Base-by-base conservation (phyloP, 2,888 invertebrate genomes). In the Sialis fuliginosa region DNA sequence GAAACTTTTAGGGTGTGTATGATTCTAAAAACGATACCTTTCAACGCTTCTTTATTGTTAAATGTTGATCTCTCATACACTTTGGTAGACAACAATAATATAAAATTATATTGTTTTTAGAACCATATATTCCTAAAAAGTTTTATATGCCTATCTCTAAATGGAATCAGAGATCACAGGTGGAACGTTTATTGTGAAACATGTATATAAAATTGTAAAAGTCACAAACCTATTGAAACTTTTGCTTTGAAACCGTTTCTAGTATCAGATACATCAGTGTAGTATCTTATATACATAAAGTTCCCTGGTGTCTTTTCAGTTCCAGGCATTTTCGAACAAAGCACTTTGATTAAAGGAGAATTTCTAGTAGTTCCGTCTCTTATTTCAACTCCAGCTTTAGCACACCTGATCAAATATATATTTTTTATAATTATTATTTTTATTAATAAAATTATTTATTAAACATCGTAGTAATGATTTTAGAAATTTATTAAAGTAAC, bases 341-440 rank as follows among this genome's bases (percentile, higher is more conserved):
- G 81, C 52, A 65, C 70, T 1, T 79, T 81, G 37, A 90, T 60
- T 0, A 75, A 54, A 1, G 72, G 73, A 0, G 93, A 76, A 47
- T 74, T 58, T 22, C 68, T 68, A 0, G 88, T 82, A 1, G 79
- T 79, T 1, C 96, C 96, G 62, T 96, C 90, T 51, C 79, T 71
- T 6, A 96, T 58, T 63, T 92, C 89, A 0, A 93, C 68, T 52
- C 72, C 83, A 58, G 85, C 86, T 31, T 58, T 59, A 6, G 55
- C 56, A 54, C 79, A 79, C 12, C 76, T 76, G 52, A 6, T 12
- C 13, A 37, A 37, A 22, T 22, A 22, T 40, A 44, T 9, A n/a
- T 35, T 37, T 43, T 6, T 42, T 22, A 33, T 37, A 2, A 41
- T 12, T 10, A 12, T 12, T 9, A 2, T 22, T 22, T 22, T 22